A percentile compares a stretch with the other conserved stretches of the same genome.
These are phyloP conservation scores for Elephantulus edwardii DNA, from an alignment of 2,113 vertebrate genomes.

Conservation along the genomic window DNA sequence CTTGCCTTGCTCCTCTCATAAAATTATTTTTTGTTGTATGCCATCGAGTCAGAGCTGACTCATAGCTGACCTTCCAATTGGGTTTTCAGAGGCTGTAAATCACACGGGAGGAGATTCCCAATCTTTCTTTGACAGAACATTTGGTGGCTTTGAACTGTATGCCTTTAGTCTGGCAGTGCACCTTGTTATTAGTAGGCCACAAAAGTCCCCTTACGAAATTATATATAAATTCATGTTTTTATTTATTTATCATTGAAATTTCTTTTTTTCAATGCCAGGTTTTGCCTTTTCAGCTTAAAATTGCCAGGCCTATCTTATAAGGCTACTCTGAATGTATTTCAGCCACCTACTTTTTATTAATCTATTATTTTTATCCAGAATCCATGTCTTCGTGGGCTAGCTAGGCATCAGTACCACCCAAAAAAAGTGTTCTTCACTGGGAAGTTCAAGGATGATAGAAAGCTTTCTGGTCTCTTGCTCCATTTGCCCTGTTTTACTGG, in stretches of 20 bases:
- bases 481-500: constrained; percentile 55
- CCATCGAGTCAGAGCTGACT: not conserved
- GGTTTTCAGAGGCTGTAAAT: not conserved
- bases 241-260: too few species aligned
- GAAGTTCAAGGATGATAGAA: not conserved
- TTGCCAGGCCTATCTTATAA: not conserved
- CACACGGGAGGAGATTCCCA: too few species aligned
- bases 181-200: too few species aligned
- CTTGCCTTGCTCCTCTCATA: not conserved
- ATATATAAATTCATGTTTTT: too few species aligned
- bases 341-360: not conserved
- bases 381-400: not conserved
- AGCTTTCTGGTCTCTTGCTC: constrained; percentile 50
- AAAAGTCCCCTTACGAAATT: too few species aligned
- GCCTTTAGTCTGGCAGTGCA: too few species aligned
- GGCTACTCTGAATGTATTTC: not conserved
- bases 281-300: not conserved
- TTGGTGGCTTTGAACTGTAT: too few species aligned
- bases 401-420: not conserved
- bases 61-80: not conserved
- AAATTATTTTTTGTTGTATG: too few species aligned
- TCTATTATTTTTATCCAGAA: not conserved
- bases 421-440: not conserved
- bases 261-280: too few species aligned
- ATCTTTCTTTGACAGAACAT: too few species aligned